Evolutionary conservation across 1,140 invertebrate species (phyloP), one percentile per base, ranked within the genome.

Genomic region (Brachionus rotundiformis): DNA sequence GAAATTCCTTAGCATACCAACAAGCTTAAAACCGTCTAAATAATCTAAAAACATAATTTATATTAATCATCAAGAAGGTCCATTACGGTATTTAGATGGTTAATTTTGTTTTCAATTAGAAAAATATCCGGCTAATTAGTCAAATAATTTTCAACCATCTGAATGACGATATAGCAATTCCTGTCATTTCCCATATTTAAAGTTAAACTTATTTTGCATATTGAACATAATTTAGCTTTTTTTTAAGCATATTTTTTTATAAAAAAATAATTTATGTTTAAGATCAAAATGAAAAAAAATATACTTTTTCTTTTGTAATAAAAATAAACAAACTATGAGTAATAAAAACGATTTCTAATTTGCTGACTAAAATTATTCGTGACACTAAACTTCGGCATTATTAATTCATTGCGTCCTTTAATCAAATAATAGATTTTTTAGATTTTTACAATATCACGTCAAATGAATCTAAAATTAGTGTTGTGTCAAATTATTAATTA

Each of bases 391-490:
- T 54, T 54, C 4, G 47, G 47, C 47, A 54, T 54, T 16, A 25
- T 54, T 54, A 19, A 19, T 54, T 54, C 47, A 54, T 19, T 54
- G 47, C 8, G 47, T 19, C n/a, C 47, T 54, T 16, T 49, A 16
- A 49, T 49, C 7, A 13, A 49, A 49, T 13, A 49, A 23, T 16
- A 49, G 16, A 49, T 49, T 49, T 19, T 25, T 0, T 36, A 68
- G 33, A 10, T 68, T 16, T 33, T 68, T 33, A n/a, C 4, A 33
- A 63, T 25, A 61, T 8, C 4, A 16, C 31, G 2, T 6, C 63
- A 68, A 68, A 68, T 68, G 63, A 68, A 68, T 68, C 2, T 68
- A 68, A 68, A 39, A 19, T 68, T 68, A 68, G 47, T 19, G 16
- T 23, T 16, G 16, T 49, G 47, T 49, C 47, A 49, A 49, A 49